Base-by-base conservation (phyloP, 2,113 vertebrate species). In the Microtus montanus region DNA sequence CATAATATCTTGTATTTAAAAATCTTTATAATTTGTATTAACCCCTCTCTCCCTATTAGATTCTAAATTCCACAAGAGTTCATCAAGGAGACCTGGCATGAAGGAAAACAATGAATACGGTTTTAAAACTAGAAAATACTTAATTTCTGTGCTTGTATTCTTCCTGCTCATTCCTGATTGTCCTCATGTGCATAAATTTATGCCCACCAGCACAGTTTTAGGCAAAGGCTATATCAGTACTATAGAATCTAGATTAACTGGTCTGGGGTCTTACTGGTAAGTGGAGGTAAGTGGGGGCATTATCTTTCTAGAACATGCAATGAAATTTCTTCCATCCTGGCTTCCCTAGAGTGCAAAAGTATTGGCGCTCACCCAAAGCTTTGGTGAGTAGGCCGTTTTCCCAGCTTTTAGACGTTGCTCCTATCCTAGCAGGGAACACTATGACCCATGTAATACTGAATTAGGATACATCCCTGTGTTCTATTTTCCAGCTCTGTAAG, bases 141-240 rank as follows among this genome's bases (percentile, higher is more conserved):
- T 44, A 82, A 38, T 17, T 91, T 92, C 74, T 44, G 26, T 12
- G 24, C 49, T 80, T 5, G 4, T 52, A 13, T 74, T 66, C 24
- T 47, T 83, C 0, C 66, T 58, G 10, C 26, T 90, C 1, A 7
- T 74, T 94, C 58, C 63, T 85, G 78, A 33, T 15, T 49, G 63
- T 3, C 1, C 44, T 20, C 20, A 44, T 66, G 38, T 35, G 84
- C 0, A 15, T 84, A 54, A 68, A 64, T 75, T 52, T 71, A 77
- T 38, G 70, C 64, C 88, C 61, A 87, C n/a, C 91, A 93, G 38
- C 15, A 91, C 15, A 87, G 30, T 35, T 93, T 94, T 82, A 91
- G 88, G 35, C 49, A 96, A 89, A 89, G 80, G 28, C 64, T n/a
- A 54, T 73, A 73, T 78, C n/a, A 35, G 63, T 61, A 6, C 54